Conservation (phyloP, 2,797 vertebrate species). For the Fringilla coelebs region DNA sequence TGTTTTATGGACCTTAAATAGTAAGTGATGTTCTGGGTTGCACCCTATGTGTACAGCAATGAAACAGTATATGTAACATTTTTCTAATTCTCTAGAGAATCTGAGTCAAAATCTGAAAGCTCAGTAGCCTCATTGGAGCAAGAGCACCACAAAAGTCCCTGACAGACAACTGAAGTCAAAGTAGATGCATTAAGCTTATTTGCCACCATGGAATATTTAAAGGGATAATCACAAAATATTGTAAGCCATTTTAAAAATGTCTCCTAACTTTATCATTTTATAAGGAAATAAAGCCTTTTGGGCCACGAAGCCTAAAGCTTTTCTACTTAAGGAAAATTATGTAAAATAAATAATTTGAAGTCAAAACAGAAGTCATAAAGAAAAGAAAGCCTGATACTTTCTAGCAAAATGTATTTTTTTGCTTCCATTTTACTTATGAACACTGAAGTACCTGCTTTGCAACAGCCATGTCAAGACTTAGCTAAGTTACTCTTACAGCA, state of each 20-base stretch:
- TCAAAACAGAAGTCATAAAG: background rate
- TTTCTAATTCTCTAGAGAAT: slow-evolving; percentile 50
- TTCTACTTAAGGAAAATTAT: background rate
- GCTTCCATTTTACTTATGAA: background rate
- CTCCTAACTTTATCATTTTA: slow-evolving; percentile 19
- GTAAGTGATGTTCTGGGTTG: slow-evolving; percentile 58
- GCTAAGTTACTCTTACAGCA: background rate
- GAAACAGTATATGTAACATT: slow-evolving; percentile 55
- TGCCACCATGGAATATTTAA: slow-evolving; percentile 43
- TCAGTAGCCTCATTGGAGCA: slow-evolving; percentile 42
- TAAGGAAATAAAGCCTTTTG: background rate
- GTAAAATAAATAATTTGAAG: background rate
- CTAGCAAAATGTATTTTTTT: background rate
- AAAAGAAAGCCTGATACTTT: background rate
- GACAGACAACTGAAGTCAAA: slow-evolving; percentile 2
- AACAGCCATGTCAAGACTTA: background rate
- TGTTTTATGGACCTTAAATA: slow-evolving; percentile 68
- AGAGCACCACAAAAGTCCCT: slow-evolving; percentile 59
- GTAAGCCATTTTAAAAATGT: background rate
- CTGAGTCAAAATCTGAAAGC: slow-evolving; percentile 58
- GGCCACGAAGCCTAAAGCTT: background rate
- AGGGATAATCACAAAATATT: background rate
- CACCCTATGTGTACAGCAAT: slow-evolving; percentile 6
- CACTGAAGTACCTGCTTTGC: background rate
- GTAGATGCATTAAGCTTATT: slow-evolving; percentile 45